Conservation (phyloP, 2,888 invertebrate species). For the Drosophila cognata region DNA sequence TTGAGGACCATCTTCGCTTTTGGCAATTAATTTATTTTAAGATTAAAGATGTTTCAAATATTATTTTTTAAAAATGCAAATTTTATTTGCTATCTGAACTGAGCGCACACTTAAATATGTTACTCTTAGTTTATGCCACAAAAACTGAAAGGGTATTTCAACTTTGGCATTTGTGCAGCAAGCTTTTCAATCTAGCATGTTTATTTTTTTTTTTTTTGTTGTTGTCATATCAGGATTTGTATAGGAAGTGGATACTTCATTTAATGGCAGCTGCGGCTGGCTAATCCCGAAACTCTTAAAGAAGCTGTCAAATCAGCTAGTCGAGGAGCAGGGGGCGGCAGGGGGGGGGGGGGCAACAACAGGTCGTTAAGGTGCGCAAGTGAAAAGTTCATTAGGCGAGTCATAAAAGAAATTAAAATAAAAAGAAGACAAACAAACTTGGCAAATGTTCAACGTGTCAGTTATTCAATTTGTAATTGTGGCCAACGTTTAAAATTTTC, state of each 20-base stretch:
- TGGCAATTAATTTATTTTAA: neutral
- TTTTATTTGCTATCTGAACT: neutral
- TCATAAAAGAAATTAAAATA: slow-evolving; percentile 52
- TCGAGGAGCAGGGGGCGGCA: neutral
- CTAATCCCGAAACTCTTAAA: slow-evolving; percentile 55
- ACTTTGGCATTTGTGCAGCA: neutral
- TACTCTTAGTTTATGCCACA: neutral
- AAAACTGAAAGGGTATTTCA: neutral
- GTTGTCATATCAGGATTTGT: slow-evolving; percentile 38
- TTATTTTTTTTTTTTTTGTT: neutral
- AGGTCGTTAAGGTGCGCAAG: slow-evolving; percentile 57
- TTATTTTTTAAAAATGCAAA: neutral
- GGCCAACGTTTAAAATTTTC: slow-evolving; percentile 46
- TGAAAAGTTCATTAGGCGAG: slow-evolving; percentile 77
- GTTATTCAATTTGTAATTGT: slow-evolving; percentile 78
- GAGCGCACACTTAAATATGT: neutral
- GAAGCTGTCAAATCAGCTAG: slow-evolving; percentile 52
- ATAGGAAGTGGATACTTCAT: slow-evolving; percentile 54
- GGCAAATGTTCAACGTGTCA: slow-evolving; percentile 67
- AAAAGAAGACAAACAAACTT: slow-evolving; percentile 30
- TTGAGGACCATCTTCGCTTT: neutral
- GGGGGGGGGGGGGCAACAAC: neutral
- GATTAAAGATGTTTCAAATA: neutral
- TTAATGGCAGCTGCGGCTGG: slow-evolving; percentile 61
- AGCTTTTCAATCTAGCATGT: neutral